Evolutionary conservation across 2,888 invertebrate genomes (phyloP).

Genomic region (Lysandra coridon): DNA sequence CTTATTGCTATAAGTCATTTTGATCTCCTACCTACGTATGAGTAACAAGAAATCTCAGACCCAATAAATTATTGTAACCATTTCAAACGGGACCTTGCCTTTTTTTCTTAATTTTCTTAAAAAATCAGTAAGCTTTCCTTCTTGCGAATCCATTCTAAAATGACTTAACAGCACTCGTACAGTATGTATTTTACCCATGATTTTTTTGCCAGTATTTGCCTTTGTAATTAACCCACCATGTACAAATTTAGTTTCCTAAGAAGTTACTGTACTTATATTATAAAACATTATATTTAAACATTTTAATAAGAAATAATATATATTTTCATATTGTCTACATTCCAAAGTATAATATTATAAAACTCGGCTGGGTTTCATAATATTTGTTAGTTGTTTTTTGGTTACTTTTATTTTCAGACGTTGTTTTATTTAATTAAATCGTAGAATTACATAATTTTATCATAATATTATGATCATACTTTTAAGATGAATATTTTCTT

Average conservation of each 20-base stretch:
- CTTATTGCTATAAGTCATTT: conserved; percentile 32
- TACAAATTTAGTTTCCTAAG: conserved; percentile 20
- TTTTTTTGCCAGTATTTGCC: conserved; percentile 26
- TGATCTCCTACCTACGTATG: conserved; percentile 39
- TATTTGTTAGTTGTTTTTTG: neutral
- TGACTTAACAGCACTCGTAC: neutral
- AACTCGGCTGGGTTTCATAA: neutral
- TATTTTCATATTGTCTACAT: neutral
- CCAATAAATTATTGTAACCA: neutral
- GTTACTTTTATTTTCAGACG: neutral
- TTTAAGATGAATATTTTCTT: neutral
- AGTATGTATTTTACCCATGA: neutral
- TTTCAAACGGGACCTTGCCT: neutral
- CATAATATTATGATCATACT: neutral
- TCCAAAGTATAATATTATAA: neutral
- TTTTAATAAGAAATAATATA: neutral
- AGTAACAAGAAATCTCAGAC: conserved; percentile 38
- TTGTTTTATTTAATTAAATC: neutral
- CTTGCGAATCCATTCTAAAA: neutral
- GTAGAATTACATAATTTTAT: neutral
- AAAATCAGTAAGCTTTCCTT: neutral
- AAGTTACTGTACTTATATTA: neutral
- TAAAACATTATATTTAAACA: conserved; percentile 15
- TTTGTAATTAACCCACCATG: conserved; percentile 20
- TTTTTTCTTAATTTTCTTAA: neutral